phyloP scores from a whole-genome alignment of 2,888 invertebrate genomes.

The Margaritifera margaritifera region DNA sequence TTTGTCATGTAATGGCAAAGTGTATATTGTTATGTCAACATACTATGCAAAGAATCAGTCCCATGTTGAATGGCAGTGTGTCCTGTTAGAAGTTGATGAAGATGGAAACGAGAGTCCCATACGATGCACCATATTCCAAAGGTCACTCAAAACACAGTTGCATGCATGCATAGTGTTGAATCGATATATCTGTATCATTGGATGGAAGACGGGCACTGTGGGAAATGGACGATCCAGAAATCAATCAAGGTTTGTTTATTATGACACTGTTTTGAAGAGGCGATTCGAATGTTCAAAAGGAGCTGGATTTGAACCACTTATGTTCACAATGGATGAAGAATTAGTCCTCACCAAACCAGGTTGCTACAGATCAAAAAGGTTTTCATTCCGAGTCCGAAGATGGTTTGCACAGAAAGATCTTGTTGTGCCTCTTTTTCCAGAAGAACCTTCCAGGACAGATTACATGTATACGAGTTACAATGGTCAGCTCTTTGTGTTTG shows the following conservation, averaged over 20 bases:
- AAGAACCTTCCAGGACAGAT: slow-evolving; percentile 39
- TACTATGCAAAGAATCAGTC: slow-evolving; percentile 7
- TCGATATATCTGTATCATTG: slow-evolving; percentile 45
- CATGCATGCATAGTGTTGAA: slow-evolving; percentile 34
- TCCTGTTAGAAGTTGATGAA: slow-evolving; percentile 39
- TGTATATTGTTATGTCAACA: slow-evolving; percentile 45
- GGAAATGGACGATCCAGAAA: slow-evolving; percentile 15
- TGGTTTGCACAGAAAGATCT: slow-evolving; percentile 35
- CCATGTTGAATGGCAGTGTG: slow-evolving; percentile 29
- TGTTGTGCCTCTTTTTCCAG: slow-evolving; percentile 33
- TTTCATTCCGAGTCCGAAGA: slow-evolving; percentile 30
- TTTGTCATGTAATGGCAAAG: slow-evolving; percentile 31
- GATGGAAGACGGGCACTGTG: slow-evolving; percentile 38
- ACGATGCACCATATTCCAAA: slow-evolving; percentile 38
- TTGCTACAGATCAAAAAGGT: slow-evolving; percentile 35
- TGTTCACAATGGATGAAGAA: slow-evolving; percentile 42
- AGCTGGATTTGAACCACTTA: slow-evolving; percentile 35
- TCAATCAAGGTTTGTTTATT: slow-evolving; percentile 34
- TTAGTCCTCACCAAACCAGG: slow-evolving; percentile 46
- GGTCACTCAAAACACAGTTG: slow-evolving; percentile 39
- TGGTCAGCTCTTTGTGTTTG: slow-evolving; percentile 47
- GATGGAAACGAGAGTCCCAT: slow-evolving; percentile 35
- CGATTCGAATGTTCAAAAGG: slow-evolving; percentile 38
- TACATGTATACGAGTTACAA: slow-evolving; percentile 38
- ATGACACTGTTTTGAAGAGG: slow-evolving; percentile 30